Percentiles rank a stretch among this genome's conserved stretches.
Evolutionary conservation across 2,888 invertebrate species (phyloP).

Genomic region (Lampropteryx suffumata): DNA sequence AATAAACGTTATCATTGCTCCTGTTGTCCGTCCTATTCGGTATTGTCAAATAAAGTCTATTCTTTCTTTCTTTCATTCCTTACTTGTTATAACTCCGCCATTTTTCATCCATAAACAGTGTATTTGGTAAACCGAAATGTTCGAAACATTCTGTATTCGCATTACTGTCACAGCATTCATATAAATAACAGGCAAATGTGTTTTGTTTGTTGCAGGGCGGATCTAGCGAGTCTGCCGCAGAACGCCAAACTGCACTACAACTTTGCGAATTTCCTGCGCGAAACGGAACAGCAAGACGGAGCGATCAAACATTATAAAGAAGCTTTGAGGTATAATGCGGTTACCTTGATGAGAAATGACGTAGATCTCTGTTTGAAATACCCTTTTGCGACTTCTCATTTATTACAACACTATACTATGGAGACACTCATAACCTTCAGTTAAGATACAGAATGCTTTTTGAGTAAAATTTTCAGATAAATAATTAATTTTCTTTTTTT

Average conservation of each 20-base stretch:
- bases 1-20: no score
- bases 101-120: not conserved
- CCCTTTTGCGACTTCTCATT: no score
- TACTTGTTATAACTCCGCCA: not conserved
- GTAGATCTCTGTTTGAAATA: no score
- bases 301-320: conserved; percentile 91
- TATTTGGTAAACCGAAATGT: not conserved
- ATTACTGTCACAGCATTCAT: conserved; percentile 46
- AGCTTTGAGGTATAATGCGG: conserved; percentile 87
- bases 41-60: no score
- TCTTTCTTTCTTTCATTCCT: no score
- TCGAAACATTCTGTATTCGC: conserved; percentile 41
- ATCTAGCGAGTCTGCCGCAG: conserved; percentile 90
- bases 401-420: no score
- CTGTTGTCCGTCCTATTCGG: no score
- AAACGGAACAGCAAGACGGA: conserved; percentile 87
- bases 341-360: conserved; percentile 39
- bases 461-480: no score
- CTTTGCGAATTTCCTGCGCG: conserved; percentile 92
- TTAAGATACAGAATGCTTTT: no score
- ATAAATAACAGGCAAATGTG: conserved; percentile 66
- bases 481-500: no score
- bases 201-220: conserved; percentile 86
- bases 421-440: no score
- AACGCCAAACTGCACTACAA: conserved; percentile 97